Evolutionary conservation across 2,797 vertebrate species (phyloP).

Genomic region (Apogon talboti): DNA sequence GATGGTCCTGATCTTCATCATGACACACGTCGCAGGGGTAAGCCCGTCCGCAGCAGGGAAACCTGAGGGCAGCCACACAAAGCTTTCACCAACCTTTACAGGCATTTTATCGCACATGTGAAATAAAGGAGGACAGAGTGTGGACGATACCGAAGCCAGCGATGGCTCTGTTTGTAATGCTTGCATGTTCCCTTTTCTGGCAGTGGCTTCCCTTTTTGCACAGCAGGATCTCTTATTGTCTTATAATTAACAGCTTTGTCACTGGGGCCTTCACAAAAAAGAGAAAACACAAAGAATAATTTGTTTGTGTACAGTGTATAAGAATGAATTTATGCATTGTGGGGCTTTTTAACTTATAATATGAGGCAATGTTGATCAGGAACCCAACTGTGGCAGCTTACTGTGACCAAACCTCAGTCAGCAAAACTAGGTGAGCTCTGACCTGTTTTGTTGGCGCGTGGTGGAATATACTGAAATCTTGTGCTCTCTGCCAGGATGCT

Average conservation of each 20-base stretch:
- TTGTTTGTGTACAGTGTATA: too few relatives aligned
- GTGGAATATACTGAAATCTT: conserved; percentile 83
- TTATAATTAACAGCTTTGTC: conserved; percentile 47
- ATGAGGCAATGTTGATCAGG: background rate
- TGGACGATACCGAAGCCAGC: conserved; percentile 84
- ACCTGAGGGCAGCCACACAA: conserved; percentile 67
- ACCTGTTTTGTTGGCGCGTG: conserved; percentile 77
- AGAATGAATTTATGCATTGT: background rate
- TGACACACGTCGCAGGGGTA: conserved; percentile 88
- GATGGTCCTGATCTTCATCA: conserved; percentile 85
- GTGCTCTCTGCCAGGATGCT: conserved; percentile 81
- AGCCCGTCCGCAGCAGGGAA: conserved; percentile 86
- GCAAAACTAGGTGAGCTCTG: conserved; percentile 35
- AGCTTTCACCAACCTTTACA: background rate
- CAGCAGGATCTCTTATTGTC: conserved; percentile 78
- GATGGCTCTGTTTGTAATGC: conserved; percentile 87
- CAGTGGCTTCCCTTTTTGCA: conserved; percentile 87
- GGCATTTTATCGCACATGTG: background rate
- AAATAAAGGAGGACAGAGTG: background rate
- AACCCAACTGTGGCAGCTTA: conserved; percentile 19
- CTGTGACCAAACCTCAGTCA: conserved; percentile 8
- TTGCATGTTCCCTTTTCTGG: conserved; percentile 85
- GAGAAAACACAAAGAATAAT: background rate
- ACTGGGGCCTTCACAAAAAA: conserved; percentile 59
- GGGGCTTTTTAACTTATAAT: conserved; percentile 8